Conservation (phyloP, 2,888 invertebrate species). For the Oeneis ivallda region DNA sequence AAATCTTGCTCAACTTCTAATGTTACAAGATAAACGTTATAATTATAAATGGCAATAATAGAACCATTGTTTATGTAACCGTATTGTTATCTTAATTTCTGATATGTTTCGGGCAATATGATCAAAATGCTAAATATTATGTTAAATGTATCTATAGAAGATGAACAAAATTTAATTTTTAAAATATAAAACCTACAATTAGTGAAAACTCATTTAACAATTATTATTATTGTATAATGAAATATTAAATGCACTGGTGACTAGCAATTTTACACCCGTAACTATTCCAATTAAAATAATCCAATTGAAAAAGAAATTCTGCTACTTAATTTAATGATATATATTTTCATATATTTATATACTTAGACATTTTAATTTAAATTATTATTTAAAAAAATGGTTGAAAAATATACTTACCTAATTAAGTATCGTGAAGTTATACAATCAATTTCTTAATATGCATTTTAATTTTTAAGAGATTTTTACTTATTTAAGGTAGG, state of each 20-base stretch:
- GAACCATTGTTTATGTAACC: conserved; percentile 39
- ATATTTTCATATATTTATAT: background rate
- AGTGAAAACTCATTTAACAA: background rate
- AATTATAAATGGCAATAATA: conserved; percentile 33
- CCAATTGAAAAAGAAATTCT: background rate
- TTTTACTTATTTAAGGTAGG: background rate
- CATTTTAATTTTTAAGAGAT: background rate
- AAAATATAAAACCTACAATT: background rate
- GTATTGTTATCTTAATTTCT: conserved; percentile 44
- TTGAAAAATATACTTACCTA: background rate
- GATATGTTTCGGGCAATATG: conserved; percentile 53
- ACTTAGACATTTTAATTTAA: background rate
- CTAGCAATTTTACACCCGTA: conserved; percentile 7
- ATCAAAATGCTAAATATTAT: conserved; percentile 36
- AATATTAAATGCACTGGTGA: conserved; percentile 9
- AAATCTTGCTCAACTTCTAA: conserved; percentile 57
- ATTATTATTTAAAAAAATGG: background rate
- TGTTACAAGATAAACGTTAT: conserved; percentile 40
- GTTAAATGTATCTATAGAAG: conserved; percentile 45
- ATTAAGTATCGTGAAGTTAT: background rate
- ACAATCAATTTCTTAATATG: background rate
- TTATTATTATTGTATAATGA: background rate
- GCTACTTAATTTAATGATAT: background rate
- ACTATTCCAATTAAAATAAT: background rate
- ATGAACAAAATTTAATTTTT: conserved; percentile 53